phyloP scores from a whole-genome alignment of 2,797 vertebrate genomes.

The Lutjanus argentimaculatus region DNA sequence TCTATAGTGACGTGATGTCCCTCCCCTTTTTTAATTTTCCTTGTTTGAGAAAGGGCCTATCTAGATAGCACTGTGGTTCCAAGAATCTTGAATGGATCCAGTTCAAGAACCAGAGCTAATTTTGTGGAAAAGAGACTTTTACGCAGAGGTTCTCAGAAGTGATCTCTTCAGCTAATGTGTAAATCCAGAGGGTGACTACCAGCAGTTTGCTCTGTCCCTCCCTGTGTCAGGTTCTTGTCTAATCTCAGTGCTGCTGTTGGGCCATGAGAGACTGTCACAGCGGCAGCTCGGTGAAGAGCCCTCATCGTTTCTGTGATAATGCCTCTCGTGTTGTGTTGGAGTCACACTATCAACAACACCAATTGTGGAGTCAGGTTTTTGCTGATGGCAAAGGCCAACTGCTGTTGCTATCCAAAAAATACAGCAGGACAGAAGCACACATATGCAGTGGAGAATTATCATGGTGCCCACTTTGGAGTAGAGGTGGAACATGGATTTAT shows the following conservation, averaged over 20 bases:
- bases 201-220: constrained; percentile 36
- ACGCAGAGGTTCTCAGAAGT: constrained; percentile 19
- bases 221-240: constrained; percentile 70
- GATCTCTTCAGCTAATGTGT: constrained; percentile 45
- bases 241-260: constrained; percentile 77
- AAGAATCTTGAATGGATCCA: too few species aligned
- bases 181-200: constrained; percentile 22
- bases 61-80: too few species aligned
- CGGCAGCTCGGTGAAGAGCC: constrained; percentile 76
- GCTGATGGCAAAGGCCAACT: constrained; percentile 35
- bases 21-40: too few species aligned
- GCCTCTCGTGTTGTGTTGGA: constrained; percentile 67
- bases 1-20: too few species aligned
- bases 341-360: constrained; percentile 55
- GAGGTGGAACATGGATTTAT: background rate
- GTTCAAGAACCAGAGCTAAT: too few species aligned
- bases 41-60: too few species aligned
- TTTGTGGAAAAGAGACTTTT: background rate
- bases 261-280: constrained; percentile 69
- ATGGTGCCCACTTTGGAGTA: background rate
- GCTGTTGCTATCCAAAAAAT: constrained; percentile 31
- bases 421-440: constrained; percentile 13
- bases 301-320: constrained; percentile 75
- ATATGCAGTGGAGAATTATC: background rate
- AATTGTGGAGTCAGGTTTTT: constrained; percentile 55